phyloP scores from a whole-genome alignment of 2,888 invertebrate genomes.

The Drosophila neoperkinsi region DNA sequence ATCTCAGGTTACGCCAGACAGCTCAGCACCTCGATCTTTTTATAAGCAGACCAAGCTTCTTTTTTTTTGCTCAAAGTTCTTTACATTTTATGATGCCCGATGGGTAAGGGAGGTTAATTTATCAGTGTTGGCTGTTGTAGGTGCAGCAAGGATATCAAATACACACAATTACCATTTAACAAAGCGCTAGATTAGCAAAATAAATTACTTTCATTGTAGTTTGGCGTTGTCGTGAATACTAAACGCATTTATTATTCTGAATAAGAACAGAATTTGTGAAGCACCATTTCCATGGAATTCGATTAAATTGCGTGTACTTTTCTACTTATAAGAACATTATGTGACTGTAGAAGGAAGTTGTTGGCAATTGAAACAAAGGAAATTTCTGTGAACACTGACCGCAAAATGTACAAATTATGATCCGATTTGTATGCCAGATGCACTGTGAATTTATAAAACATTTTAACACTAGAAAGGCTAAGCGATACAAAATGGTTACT shows the following conservation, averaged over 20 bases:
- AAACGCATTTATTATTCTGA: constrained; percentile 9
- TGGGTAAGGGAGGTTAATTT: neutral
- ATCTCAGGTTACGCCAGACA: constrained; percentile 68
- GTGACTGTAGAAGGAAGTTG: constrained; percentile 51
- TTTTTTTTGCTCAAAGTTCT: constrained; percentile 11
- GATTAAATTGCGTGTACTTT: constrained; percentile 24
- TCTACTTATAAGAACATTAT: constrained; percentile 9
- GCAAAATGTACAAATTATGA: constrained; percentile 23
- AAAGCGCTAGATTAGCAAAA: constrained; percentile 29
- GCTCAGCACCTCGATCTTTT: constrained; percentile 49
- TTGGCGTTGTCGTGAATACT: neutral
- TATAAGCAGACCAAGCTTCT: constrained; percentile 5
- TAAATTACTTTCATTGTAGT: constrained; percentile 17
- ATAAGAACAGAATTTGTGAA: constrained; percentile 28
- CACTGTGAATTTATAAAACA: constrained; percentile 15
- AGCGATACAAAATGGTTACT: neutral
- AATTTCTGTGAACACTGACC: constrained; percentile 30
- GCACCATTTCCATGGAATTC: constrained; percentile 32
- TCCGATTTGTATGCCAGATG: constrained; percentile 57
- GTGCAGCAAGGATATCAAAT: constrained; percentile 19
- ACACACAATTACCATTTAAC: constrained; percentile 4
- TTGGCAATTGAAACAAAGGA: constrained; percentile 46
- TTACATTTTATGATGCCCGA: constrained; percentile 1
- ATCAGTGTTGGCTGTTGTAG: constrained; percentile 19
- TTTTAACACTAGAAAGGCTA: constrained; percentile 51